Evolutionary conservation across 2,888 invertebrate genomes (phyloP), one percentile per base, ranked within the genome.

Genomic region (Dioctria rufipes): DNA sequence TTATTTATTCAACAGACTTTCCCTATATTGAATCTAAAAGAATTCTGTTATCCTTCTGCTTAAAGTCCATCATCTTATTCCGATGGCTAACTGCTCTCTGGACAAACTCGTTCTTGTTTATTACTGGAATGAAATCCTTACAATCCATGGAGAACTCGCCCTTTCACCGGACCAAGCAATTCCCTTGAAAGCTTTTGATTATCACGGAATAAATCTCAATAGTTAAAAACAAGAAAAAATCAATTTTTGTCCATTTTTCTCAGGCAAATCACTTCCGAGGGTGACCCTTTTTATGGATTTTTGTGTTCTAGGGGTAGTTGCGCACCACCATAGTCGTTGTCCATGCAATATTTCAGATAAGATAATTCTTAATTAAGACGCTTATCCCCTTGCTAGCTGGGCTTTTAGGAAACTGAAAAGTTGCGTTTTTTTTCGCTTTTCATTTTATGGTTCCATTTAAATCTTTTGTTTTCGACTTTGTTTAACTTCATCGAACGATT

Each of bases 191-290:
- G 84, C 84, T 84, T 84, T 83, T 84, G 84, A 84, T 84, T 84
- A 84, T 84, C 84, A 81, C 82, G 73, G 83, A 84, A 84, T 84
- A 84, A 84, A 84, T 84, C 84, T 84, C 83, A 84, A 84, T 84
- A 84, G 84, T 83, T 84, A 81, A 83, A 83, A 83, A 82, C 83
- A 83, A 83, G 82, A 81, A 69, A 81, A 71, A 80, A 69, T 67
- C 79, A 73, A 0, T 25, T 78, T 78, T 82, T 80, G 82, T 73
- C 82, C 80, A 82, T 82, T 82, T 80, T 82, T 82, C 80, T 80
- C 80, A 82, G 80, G 80, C 78, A 82, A 82, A 82, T 82, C 80
- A 80, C 80, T 82, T 80, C 80, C 80, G 78, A 82, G 82, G 82
- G 80, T 78, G 80, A 82, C 80, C 82, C 75, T 80, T 82, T 82